phyloP scores from a whole-genome alignment of 1,140 invertebrate species.

The Acarapis woodi region DNA sequence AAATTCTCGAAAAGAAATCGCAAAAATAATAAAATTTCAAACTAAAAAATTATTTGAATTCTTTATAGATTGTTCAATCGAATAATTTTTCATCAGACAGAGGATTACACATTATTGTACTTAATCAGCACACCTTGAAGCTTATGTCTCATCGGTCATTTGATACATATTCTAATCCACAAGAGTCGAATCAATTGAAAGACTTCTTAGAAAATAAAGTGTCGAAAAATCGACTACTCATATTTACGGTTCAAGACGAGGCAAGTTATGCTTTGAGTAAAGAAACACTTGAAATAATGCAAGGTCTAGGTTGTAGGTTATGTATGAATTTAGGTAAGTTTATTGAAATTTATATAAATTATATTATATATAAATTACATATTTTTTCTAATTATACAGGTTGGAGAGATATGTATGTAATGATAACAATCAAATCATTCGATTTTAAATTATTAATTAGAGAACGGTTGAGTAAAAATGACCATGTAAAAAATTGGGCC shows the following conservation, averaged over 20 bases:
- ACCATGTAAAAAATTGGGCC: slow-evolving; percentile 27
- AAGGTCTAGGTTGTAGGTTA: slow-evolving; percentile 23
- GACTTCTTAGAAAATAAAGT: slow-evolving; percentile 32
- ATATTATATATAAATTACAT: no score
- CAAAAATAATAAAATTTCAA: no score
- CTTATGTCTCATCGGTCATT: slow-evolving; percentile 28
- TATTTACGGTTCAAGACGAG: slow-evolving; percentile 32
- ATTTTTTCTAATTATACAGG: no score
- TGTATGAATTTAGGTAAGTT: slow-evolving; percentile 21
- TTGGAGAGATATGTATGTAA: slow-evolving; percentile 36
- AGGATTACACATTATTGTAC: slow-evolving; percentile 30
- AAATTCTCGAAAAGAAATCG: no score
- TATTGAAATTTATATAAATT: no score
- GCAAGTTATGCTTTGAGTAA: slow-evolving; percentile 31
- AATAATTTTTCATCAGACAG: no score
- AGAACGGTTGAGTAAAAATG: slow-evolving; percentile 26
- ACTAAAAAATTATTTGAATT: no score
- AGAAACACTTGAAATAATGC: slow-evolving; percentile 22
- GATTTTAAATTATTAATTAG: slow-evolving; percentile 6
- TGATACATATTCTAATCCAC: slow-evolving; percentile 31
- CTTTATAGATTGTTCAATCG: no score
- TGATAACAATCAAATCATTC: slow-evolving; percentile 25
- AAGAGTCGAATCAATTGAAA: slow-evolving; percentile 32
- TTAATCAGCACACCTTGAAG: slow-evolving; percentile 25
- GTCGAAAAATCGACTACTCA: slow-evolving; percentile 25